Base-by-base conservation (phyloP, 2,113 vertebrate species). In the Pangasianodon gigas region DNA sequence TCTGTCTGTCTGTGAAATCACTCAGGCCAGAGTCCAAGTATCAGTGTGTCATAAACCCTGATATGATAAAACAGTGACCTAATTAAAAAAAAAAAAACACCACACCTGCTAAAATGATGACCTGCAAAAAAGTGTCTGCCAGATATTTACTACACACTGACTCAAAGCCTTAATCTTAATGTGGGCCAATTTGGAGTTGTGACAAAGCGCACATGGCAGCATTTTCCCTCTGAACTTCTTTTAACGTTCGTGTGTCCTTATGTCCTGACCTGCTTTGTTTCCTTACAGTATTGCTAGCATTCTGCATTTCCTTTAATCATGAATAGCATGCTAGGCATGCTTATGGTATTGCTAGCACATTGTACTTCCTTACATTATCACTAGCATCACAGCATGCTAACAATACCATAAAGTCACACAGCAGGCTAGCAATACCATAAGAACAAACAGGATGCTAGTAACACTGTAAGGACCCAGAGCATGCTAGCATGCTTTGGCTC, bases 11-110 rank as follows among this genome's bases (percentile, higher is more conserved):
- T 82, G n/a, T 46, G 44, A 77, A 69, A 41, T 46, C 52, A 13
- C 16, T 32, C 56, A 54, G 83, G 48, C n/a, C 56, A 89, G n/a
- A 85, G 83, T 89, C 44, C 83, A 85, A 51, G 14, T n/a, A 52
- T 89, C 46, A 77, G 44, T 29, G 44, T 71, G 65, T 58, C 19
- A 11, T 89, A 89, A 84, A 77, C 37, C 74, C 52, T 85, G 41
- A 75, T 24, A 52, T 52, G 24, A 89, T 37, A 85, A 58, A 56
- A 71, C 14, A 67, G 4, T 52, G 29, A 37, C 29, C 24, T 37
- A 32, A 21, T 65, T 26, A 7, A 32, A n/a, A 77, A 44, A 62
- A 19, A 18, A 87, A 48, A 32, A 65, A 29, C 44, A 65, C 13
- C 13, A n/a, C 7, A 54, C 54, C 7, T 69, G n/a, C 24, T 81